These are phyloP conservation scores for Sinocyclocheilus rhinocerous DNA, from an alignment of 2,113 vertebrate genomes.

Conservation along the genomic window DNA sequence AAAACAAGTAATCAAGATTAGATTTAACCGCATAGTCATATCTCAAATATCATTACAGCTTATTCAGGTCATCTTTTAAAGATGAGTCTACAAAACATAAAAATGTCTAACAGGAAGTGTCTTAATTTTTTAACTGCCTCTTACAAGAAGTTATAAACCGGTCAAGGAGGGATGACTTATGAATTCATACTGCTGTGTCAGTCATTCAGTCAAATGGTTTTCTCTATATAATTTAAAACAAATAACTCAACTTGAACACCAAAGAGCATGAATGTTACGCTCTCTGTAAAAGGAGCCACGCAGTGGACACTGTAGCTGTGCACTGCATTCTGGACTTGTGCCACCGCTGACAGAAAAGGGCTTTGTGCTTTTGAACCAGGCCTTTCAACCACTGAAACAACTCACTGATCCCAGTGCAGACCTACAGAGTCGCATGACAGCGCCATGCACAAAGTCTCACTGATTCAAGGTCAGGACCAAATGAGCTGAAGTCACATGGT, in stretches of 20 bases:
- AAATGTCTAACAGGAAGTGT: neutral
- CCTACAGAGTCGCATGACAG: neutral
- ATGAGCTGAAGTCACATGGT: neutral
- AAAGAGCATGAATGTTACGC: neutral
- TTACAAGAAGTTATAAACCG: neutral
- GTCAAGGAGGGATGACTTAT: neutral
- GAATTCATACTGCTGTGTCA: neutral
- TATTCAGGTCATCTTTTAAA: neutral
- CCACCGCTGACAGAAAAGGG: neutral
- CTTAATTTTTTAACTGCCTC: neutral
- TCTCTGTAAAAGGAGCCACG: neutral
- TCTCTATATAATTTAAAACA: neutral
- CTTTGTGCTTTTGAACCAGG: neutral
- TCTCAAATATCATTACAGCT: neutral
- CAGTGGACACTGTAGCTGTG: neutral
- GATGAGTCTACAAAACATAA: neutral
- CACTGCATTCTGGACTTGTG: neutral
- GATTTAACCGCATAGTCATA: neutral
- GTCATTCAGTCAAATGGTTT: neutral
- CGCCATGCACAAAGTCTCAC: neutral
- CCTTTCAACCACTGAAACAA: slow-evolving; percentile 10
- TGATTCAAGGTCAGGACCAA: neutral
- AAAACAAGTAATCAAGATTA: neutral
- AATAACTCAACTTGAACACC: neutral
- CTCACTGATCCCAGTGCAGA: neutral